These are phyloP conservation scores for Amblyopsis hoosieri DNA, from an alignment of 2,797 vertebrate species.

Conservation along the genomic window DNA sequence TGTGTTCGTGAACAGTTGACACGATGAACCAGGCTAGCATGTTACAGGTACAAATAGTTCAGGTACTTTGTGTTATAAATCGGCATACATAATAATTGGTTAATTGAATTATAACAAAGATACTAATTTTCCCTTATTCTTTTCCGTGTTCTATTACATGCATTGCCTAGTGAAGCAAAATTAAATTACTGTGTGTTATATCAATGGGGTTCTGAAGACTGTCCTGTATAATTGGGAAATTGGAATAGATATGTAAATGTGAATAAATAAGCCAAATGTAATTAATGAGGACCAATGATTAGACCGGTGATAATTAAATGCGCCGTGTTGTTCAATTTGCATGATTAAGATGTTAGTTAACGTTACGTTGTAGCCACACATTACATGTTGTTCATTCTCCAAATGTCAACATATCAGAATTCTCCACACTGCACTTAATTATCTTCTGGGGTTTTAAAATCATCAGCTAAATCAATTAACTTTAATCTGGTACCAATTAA, in stretches of 20 bases:
- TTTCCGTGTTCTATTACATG: slow-evolving; percentile 50
- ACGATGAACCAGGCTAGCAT: no score
- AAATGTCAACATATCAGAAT: slow-evolving; percentile 85
- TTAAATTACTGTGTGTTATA: slow-evolving; percentile 65
- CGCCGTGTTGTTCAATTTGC: slow-evolving; percentile 78
- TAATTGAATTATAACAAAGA: neutral
- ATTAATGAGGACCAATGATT: slow-evolving; percentile 78
- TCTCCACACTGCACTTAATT: slow-evolving; percentile 79
- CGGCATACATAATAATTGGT: neutral
- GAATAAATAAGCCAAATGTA: slow-evolving; percentile 75
- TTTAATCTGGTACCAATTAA: slow-evolving; percentile 80
- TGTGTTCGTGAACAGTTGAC: no score
- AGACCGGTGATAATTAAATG: slow-evolving; percentile 78
- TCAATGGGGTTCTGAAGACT: slow-evolving; percentile 63
- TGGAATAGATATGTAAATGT: slow-evolving; percentile 72
- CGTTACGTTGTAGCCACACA: slow-evolving; percentile 64
- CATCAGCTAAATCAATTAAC: slow-evolving; percentile 80
- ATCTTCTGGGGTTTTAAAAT: slow-evolving; percentile 76
- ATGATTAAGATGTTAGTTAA: slow-evolving; percentile 81
- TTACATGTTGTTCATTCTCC: slow-evolving; percentile 78
- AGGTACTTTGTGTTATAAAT: neutral
- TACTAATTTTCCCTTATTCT: slow-evolving; percentile 46
- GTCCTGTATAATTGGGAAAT: slow-evolving; percentile 73
- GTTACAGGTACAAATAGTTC: no score
- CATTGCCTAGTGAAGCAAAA: slow-evolving; percentile 59